These are phyloP conservation scores for Trematomus loennbergii DNA, from an alignment of 2,113 vertebrate genomes.

Conservation along the genomic window DNA sequence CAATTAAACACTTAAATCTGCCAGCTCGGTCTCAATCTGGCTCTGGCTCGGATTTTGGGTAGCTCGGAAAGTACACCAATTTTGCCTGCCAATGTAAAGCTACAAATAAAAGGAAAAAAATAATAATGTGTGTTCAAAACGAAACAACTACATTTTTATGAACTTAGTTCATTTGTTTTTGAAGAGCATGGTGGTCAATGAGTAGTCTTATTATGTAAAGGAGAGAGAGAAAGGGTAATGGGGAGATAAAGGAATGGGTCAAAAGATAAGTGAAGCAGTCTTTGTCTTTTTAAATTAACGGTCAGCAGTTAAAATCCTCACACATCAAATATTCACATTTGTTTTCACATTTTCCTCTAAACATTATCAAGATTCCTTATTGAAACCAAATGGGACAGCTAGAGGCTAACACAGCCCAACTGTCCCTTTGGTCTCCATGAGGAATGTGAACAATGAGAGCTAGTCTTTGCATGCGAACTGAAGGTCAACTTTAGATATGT, in stretches of 20 bases:
- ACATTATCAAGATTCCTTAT: constrained; percentile 34
- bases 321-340: constrained; percentile 29
- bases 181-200: background rate
- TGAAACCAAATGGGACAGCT: constrained; percentile 23
- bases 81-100: background rate
- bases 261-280: background rate
- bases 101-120: background rate
- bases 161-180: background rate
- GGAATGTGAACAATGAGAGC: constrained; percentile 56
- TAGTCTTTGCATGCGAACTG: constrained; percentile 36
- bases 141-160: too few relatives aligned
- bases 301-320: constrained; percentile 4
- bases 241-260: background rate
- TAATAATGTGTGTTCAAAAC: too few relatives aligned
- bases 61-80: constrained; percentile 6
- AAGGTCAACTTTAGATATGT: constrained; percentile 38
- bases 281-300: background rate
- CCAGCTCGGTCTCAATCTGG: constrained; percentile 35
- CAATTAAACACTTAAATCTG: constrained; percentile 56
- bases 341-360: constrained; percentile 17
- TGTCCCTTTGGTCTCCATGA: constrained; percentile 28
- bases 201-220: background rate
- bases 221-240: background rate
- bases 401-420: background rate
- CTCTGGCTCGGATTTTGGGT: constrained; percentile 16